These are phyloP conservation scores for Zoanthus gigantus DNA, from an alignment of 92 coral and sea anemone genomes.

Conservation along the genomic window DNA sequence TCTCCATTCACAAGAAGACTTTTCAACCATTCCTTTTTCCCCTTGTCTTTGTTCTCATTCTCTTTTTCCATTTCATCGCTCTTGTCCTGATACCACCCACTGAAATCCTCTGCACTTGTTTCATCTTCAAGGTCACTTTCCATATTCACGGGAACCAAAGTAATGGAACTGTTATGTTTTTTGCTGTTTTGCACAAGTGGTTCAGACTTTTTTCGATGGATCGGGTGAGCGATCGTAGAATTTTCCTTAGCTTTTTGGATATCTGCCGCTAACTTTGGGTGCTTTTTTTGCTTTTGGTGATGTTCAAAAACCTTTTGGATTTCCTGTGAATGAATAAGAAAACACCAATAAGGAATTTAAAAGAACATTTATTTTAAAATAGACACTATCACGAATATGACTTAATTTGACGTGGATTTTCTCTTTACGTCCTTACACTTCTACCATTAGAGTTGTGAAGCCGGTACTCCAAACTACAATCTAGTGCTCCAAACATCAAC, in stretches of 20 bases:
- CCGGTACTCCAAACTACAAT: too few species aligned
- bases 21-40: conserved; percentile 6
- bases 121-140: background rate
- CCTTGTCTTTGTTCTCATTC: conserved; percentile 35
- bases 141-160: background rate
- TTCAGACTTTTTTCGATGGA: background rate
- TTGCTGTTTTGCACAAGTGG: background rate
- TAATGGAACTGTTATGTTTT: background rate
- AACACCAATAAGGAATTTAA: too few species aligned
- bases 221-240: background rate
- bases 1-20: background rate
- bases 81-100: conserved; percentile 19
- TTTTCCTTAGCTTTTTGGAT: too few species aligned
- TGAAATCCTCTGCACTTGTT: background rate
- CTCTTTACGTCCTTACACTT: too few species aligned
- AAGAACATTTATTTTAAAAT: too few species aligned
- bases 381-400: background rate
- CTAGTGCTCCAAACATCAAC: too few species aligned
- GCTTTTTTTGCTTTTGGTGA: too few species aligned
- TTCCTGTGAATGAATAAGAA: too few species aligned
- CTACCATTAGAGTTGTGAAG: too few species aligned
- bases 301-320: too few species aligned
- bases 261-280: too few species aligned
- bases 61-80: conserved; percentile 36
- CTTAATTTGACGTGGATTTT: too few species aligned